These are phyloP conservation scores for Rotaria macrura DNA, from an alignment of 2,888 invertebrate species.

Conservation along the genomic window DNA sequence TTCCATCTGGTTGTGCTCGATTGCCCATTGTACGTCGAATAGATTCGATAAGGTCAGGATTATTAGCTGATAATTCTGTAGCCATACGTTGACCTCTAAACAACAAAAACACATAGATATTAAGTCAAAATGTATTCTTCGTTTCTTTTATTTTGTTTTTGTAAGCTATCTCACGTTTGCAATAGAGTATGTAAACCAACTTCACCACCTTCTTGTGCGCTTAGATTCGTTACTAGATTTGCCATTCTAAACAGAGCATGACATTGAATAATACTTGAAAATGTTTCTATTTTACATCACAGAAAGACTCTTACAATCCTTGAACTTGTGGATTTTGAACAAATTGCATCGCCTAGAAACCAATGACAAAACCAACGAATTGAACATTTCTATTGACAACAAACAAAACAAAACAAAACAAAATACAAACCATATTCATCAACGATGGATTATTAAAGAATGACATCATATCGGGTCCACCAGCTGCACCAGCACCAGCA, in stretches of 20 bases:
- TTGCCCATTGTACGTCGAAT: neutral
- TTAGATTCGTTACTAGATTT: neutral
- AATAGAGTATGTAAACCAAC: neutral
- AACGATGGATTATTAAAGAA: conserved; percentile 72
- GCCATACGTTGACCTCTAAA: conserved; percentile 18
- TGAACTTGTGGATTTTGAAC: conserved; percentile 18
- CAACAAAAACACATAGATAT: neutral
- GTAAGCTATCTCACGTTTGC: neutral
- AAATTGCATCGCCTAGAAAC: conserved; percentile 2
- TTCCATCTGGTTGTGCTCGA: neutral
- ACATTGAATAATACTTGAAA: too few relatives aligned
- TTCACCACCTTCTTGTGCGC: neutral
- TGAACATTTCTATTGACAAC: neutral
- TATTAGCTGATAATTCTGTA: neutral
- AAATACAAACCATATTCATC: conserved; percentile 61
- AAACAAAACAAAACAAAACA: too few relatives aligned
- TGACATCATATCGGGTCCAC: conserved; percentile 42
- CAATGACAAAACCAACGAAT: neutral
- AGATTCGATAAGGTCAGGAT: neutral
- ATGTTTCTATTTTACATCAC: too few relatives aligned
- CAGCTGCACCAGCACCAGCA: neutral
- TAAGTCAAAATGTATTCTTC: too few relatives aligned
- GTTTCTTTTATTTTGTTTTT: too few relatives aligned
- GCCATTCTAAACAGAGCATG: neutral
- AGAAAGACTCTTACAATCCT: neutral